These are phyloP conservation scores for Grammomys dolichurus DNA, from an alignment of 2,113 vertebrate species.

Conservation along the genomic window DNA sequence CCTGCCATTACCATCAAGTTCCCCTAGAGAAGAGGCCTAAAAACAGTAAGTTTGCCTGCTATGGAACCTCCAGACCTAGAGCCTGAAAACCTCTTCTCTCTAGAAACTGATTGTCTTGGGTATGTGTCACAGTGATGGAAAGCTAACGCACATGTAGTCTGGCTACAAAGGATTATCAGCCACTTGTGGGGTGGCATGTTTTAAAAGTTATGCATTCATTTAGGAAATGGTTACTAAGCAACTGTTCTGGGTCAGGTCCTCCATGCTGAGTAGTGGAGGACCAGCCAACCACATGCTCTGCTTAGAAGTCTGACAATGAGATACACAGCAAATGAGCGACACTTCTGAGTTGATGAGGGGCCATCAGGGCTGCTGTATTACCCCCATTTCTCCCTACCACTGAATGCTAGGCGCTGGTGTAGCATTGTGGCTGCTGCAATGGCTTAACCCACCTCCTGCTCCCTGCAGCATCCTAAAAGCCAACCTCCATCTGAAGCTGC, in stretches of 20 bases:
- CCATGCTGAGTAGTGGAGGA: neutral
- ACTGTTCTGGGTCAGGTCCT: neutral
- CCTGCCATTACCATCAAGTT: neutral
- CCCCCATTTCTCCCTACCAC: rapidly evolving
- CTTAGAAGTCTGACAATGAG: neutral
- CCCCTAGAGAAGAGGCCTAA: neutral
- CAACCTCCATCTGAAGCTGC: neutral
- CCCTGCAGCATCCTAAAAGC: neutral
- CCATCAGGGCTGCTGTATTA: neutral
- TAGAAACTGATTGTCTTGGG: neutral
- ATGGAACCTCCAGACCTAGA: neutral
- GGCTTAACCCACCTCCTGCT: neutral
- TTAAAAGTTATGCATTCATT: neutral
- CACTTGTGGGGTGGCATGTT: neutral
- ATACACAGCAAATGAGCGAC: rapidly evolving
- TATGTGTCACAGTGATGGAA: neutral
- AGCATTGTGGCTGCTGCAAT: neutral
- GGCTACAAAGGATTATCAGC: neutral
- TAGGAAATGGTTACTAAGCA: neutral
- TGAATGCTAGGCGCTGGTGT: neutral
- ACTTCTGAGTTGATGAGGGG: neutral
- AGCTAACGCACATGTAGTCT: neutral
- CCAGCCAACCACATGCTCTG: neutral
- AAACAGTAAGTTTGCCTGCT: neutral
- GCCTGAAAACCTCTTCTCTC: neutral